phyloP scores from a whole-genome alignment of 2,888 invertebrate species.

The Epistrophella euchroma region DNA sequence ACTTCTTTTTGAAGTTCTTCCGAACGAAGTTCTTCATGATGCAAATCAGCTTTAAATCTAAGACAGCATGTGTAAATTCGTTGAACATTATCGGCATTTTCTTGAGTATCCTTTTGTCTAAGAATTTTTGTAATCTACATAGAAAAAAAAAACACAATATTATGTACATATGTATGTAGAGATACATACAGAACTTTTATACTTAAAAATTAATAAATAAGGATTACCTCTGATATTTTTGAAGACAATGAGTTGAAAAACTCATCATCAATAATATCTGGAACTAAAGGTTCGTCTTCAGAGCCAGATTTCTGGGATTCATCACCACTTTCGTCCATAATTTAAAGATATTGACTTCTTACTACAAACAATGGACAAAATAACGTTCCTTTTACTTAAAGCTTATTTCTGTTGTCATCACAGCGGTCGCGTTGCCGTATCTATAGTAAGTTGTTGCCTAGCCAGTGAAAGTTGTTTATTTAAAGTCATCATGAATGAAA shows the following conservation, averaged over 20 bases:
- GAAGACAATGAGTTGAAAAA: slow-evolving; percentile 80
- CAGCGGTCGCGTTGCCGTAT: neutral
- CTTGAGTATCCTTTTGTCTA: slow-evolving; percentile 81
- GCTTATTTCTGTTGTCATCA: slow-evolving; percentile 33
- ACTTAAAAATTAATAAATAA: neutral
- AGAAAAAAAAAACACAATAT: neutral
- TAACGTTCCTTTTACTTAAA: neutral
- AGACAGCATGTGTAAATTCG: slow-evolving; percentile 81
- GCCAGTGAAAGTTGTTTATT: slow-evolving; percentile 26
- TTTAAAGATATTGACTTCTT: neutral
- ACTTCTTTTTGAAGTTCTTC: slow-evolving; percentile 80
- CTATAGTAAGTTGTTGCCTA: neutral
- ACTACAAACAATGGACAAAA: neutral
- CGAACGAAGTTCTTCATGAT: slow-evolving; percentile 78
- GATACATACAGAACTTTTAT: no score
- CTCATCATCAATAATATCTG: slow-evolving; percentile 82
- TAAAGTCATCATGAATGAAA: neutral
- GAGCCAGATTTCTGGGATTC: slow-evolving; percentile 82
- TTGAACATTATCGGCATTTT: slow-evolving; percentile 83
- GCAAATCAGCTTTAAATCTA: slow-evolving; percentile 80
- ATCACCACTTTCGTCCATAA: slow-evolving; percentile 72
- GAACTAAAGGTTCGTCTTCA: slow-evolving; percentile 83
- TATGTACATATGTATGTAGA: no score
- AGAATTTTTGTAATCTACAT: slow-evolving; percentile 81
- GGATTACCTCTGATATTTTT: slow-evolving; percentile 81